phyloP scores from a whole-genome alignment of 2,888 invertebrate species.

The Xylota sylvarum region DNA sequence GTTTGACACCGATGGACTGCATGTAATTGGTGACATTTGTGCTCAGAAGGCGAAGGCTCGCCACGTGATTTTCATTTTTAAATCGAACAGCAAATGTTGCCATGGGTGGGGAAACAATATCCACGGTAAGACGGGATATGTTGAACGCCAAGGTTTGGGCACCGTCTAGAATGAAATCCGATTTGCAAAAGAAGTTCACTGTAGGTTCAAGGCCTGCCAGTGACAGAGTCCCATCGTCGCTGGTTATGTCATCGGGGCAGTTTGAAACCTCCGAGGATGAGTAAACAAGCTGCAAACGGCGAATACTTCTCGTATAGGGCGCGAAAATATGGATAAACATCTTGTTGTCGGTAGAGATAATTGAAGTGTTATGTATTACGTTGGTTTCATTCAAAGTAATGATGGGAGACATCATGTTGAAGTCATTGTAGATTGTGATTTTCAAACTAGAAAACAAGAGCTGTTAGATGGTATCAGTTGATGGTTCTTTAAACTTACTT shows the following conservation, averaged over 20 bases:
- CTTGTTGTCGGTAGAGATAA: conserved; percentile 88
- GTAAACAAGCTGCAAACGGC: conserved; percentile 90
- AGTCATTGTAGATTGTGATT: conserved; percentile 79
- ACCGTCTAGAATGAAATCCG: conserved; percentile 75
- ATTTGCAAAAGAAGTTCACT: conserved; percentile 79
- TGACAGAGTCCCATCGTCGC: conserved; percentile 84
- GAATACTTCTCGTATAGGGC: conserved; percentile 85
- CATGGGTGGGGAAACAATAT: background rate
- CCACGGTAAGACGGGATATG: conserved; percentile 50
- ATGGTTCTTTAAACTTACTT: conserved; percentile 58
- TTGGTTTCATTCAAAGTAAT: conserved; percentile 81
- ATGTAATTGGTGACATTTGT: conserved; percentile 74
- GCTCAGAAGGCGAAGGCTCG: background rate
- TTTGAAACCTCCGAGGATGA: conserved; percentile 87
- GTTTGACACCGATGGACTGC: conserved; percentile 74
- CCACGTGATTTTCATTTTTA: conserved; percentile 46
- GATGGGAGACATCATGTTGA: conserved; percentile 80
- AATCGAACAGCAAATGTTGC: conserved; percentile 58
- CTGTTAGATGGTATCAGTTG: too few species aligned
- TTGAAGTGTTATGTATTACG: conserved; percentile 82
- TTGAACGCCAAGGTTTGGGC: conserved; percentile 80
- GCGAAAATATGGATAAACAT: conserved; percentile 87
- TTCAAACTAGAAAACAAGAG: conserved; percentile 60
- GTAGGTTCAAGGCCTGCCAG: conserved; percentile 79
- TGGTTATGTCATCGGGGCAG: conserved; percentile 85